Conservation (phyloP, 2,113 vertebrate species). For the Dasyprocta punctata region DNA sequence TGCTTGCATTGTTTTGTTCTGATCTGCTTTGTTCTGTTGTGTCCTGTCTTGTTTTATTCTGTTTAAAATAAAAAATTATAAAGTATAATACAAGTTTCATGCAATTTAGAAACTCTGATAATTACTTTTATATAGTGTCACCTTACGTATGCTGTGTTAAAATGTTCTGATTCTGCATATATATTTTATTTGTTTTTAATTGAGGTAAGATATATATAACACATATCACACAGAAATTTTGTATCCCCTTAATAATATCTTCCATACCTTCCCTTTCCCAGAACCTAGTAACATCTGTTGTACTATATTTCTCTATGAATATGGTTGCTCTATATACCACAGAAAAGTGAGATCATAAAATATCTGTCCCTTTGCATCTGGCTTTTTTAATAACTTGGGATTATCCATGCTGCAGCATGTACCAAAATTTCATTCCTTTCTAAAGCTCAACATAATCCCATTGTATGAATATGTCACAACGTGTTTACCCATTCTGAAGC, state of each 20-base stretch:
- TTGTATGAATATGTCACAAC: not conserved
- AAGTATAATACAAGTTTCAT: too few species aligned
- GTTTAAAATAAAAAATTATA: too few species aligned
- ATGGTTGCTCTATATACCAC: not conserved
- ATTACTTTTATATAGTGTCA: too few species aligned
- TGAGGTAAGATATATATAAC: too few species aligned
- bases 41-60: too few species aligned
- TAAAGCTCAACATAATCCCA: not conserved
- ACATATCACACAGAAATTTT: not conserved
- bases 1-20: too few species aligned
- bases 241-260: not conserved
- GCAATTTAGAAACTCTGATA: too few species aligned
- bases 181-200: too few species aligned
- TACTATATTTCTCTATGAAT: not conserved
- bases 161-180: too few species aligned
- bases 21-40: too few species aligned
- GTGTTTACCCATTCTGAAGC: not conserved
- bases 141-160: too few species aligned
- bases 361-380: not conserved
- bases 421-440: not conserved
- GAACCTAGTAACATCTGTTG: not conserved
- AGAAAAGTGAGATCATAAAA: not conserved
- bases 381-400: not conserved
- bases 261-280: not conserved
- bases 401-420: not conserved